These are phyloP conservation scores for Herpetotheres cachinnans DNA, from an alignment of 2,113 vertebrate genomes.

Conservation along the genomic window DNA sequence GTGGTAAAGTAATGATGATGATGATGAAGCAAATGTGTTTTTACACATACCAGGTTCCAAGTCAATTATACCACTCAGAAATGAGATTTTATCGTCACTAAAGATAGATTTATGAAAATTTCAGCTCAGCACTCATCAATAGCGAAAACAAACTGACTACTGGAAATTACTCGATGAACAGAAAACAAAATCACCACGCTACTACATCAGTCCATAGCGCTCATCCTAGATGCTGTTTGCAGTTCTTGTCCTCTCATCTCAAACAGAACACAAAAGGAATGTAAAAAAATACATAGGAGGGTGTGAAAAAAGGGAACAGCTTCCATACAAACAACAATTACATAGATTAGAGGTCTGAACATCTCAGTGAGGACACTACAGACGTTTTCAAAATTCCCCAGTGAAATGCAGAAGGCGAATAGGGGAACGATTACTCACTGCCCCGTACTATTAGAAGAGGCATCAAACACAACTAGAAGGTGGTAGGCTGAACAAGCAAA, in stretches of 20 bases:
- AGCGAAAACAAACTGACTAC: not conserved
- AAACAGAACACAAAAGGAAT: not conserved
- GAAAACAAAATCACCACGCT: not conserved
- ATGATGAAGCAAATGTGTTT: not conserved
- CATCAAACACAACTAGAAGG: not conserved
- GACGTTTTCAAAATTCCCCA: not conserved
- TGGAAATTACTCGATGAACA: not conserved
- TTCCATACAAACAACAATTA: not conserved
- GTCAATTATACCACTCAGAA: not conserved
- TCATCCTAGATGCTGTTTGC: no score
- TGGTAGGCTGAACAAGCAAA: not conserved
- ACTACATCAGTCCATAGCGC: not conserved
- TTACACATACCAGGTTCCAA: not conserved
- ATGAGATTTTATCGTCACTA: not conserved
- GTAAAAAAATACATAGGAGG: not conserved
- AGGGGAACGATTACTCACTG: not conserved
- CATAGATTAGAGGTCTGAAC: not conserved
- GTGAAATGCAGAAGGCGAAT: not conserved
- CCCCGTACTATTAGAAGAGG: not conserved
- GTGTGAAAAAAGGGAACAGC: not conserved
- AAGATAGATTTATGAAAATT: not conserved
- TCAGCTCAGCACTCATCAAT: not conserved
- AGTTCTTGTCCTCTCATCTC: not conserved
- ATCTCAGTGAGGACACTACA: not conserved
- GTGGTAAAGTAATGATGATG: not conserved